Base-by-base conservation (phyloP, 2,888 invertebrate species). In the Mesodorylaimus sp. region DNA sequence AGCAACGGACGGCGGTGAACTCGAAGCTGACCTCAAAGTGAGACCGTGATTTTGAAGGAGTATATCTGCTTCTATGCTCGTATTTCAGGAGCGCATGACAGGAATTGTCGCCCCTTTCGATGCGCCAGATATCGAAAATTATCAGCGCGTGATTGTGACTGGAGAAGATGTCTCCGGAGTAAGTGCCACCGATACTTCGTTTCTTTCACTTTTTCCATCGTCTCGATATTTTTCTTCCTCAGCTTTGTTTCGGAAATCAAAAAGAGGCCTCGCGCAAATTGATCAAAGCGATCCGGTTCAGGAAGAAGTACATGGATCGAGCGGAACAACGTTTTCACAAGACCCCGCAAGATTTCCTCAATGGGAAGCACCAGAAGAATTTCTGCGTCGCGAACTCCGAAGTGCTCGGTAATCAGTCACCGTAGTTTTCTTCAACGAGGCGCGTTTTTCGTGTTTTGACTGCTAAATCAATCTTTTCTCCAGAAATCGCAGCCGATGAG, bases 121-220 rank as follows among this genome's bases (percentile, higher is more conserved):
- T 50, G 63, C 64, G 7, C 57, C 61, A 27, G 65, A 63, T 50
- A 63, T 65, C 32, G n/a, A n/a, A n/a, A 63, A 65, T 53, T 65
- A 65, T 43, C 95, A 95, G 70, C 75, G 93, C 54, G 89, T 97
- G 29, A 85, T 85, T 52, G 86, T 95, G 65, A 86, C 85, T 56
- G 95, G 93, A 1, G 93, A 93, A 66, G 89, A 93, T 63, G 85
- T 86, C 13, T 85, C 85, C 54, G 93, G 91, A 69, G 93, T 93
- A 65, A 76, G 78, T n/a, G n/a, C n/a, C n/a, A n/a, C n/a, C n/a
- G n/a, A n/a, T n/a, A n/a, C n/a, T n/a, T n/a, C n/a, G n/a, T n/a
- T n/a, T n/a, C n/a, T n/a, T n/a, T n/a, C n/a, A n/a, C n/a, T n/a
- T n/a, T n/a, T n/a, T n/a, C n/a, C n/a, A n/a, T n/a, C n/a, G n/a